Conservation (phyloP, 1,140 invertebrate species). For the Zaprionus gabonicus region DNA sequence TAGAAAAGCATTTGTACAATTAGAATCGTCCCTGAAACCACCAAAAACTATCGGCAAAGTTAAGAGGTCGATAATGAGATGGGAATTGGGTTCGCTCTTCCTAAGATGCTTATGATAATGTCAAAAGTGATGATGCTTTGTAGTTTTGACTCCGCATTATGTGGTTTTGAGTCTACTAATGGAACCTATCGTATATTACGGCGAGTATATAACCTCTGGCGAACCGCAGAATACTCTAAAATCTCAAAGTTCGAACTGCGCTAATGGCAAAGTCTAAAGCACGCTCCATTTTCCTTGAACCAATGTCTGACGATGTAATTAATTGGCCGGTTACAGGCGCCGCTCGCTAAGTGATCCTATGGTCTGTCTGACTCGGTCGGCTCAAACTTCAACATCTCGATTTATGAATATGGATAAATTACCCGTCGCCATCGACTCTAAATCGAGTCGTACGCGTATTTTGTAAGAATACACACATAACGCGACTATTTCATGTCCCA, state of each 20-base stretch:
- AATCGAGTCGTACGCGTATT: constrained; percentile 25
- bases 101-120: not conserved
- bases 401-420: constrained; percentile 29
- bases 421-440: not conserved
- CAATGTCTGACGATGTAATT: constrained; percentile 29
- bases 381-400: constrained; percentile 15
- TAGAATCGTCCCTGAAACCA: not conserved
- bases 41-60: not conserved
- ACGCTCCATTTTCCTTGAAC: constrained; percentile 78
- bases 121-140: not conserved
- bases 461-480: constrained; percentile 69
- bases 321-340: constrained; percentile 39
- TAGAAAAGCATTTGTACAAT: not conserved
- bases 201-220: constrained; percentile 17
- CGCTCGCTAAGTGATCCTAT: constrained; percentile 9
- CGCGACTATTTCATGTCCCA: constrained; percentile 70
- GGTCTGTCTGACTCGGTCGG: constrained; percentile 16
- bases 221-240: constrained; percentile 44
- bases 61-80: not conserved
- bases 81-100: not conserved
- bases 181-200: not conserved
- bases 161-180: constrained; percentile 17
- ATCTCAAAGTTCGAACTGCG: constrained; percentile 31
- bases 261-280: constrained; percentile 53
- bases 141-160: constrained; percentile 50